These are phyloP conservation scores for Henricia sp. DNA, from an alignment of 53 echinoderm and acorn worm species.

Conservation along the genomic window DNA sequence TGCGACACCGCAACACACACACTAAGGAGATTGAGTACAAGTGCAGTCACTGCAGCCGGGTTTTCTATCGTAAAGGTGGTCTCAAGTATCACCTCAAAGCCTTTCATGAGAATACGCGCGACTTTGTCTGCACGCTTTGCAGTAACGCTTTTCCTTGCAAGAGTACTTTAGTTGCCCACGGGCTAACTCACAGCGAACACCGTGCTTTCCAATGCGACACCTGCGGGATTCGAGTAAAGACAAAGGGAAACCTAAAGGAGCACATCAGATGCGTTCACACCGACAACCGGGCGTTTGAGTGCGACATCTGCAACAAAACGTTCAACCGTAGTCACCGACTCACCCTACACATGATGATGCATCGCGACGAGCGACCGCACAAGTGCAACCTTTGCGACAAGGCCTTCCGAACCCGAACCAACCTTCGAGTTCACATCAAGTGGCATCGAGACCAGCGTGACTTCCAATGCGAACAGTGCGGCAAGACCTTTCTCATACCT, in stretches of 20 bases:
- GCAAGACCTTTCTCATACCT: conserved; percentile 55
- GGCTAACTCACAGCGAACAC: conserved; percentile 15
- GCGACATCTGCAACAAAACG: conserved; percentile 45
- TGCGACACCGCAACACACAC: conserved; percentile 32
- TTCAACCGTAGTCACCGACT: conserved; percentile 54
- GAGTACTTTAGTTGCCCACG: conserved; percentile 31
- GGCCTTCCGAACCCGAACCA: conserved; percentile 57
- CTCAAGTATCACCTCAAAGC: conserved; percentile 30
- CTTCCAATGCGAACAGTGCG: conserved; percentile 64
- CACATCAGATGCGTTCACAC: conserved; percentile 52
- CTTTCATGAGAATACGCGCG: conserved; percentile 14
- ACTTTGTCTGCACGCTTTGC: conserved; percentile 23
- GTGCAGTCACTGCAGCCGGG: not conserved
- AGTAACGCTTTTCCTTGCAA: conserved; percentile 24
- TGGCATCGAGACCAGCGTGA: conserved; percentile 53
- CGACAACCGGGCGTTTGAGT: conserved; percentile 38
- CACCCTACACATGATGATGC: conserved; percentile 54
- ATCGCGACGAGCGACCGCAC: conserved; percentile 50
- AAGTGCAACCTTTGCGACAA: conserved; percentile 56
- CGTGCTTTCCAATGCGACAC: conserved; percentile 54
- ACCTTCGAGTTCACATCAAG: conserved; percentile 43
- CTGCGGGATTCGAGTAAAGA: conserved; percentile 45
- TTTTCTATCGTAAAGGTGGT: conserved; percentile 43
- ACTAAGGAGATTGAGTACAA: conserved; percentile 34
- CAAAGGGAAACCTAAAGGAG: conserved; percentile 46